Conservation (phyloP, 2,888 invertebrate species). For the Taphrorychus bicolor region DNA sequence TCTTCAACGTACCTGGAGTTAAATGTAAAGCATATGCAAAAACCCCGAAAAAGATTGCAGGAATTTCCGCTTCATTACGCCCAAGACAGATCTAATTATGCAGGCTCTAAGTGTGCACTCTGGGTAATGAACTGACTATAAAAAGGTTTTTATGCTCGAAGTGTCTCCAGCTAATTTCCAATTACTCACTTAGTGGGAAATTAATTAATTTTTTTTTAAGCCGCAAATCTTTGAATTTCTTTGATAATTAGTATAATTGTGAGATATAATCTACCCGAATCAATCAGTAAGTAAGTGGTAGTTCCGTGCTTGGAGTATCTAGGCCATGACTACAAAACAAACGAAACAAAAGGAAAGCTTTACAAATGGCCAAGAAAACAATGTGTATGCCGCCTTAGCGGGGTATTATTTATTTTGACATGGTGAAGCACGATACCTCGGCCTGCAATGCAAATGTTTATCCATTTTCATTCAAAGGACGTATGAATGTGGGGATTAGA, state of each 20-base stretch:
- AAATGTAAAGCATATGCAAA: too few relatives aligned
- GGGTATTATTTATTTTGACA: slow-evolving; percentile 10
- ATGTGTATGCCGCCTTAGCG: background rate
- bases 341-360: background rate
- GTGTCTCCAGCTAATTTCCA: background rate
- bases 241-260: too few relatives aligned
- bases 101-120: background rate
- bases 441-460: slow-evolving; percentile 13
- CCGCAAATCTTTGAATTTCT: too few relatives aligned
- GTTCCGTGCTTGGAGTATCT: background rate
- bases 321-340: background rate
- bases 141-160: background rate
- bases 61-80: background rate
- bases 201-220: background rate
- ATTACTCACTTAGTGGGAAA: background rate
- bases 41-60: background rate
- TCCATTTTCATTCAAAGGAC: slow-evolving; percentile 8
- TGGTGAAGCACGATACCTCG: slow-evolving; percentile 9
- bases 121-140: background rate
- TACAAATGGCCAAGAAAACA: background rate
- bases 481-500: background rate
- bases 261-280: too few relatives aligned
- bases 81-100: background rate
- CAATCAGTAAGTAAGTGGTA: too few relatives aligned
- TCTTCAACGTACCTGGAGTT: background rate